Evolutionary conservation across 2,797 vertebrate species (phyloP), one percentile per base, ranked within the genome.

Genomic region (Phoebastria nigripes): DNA sequence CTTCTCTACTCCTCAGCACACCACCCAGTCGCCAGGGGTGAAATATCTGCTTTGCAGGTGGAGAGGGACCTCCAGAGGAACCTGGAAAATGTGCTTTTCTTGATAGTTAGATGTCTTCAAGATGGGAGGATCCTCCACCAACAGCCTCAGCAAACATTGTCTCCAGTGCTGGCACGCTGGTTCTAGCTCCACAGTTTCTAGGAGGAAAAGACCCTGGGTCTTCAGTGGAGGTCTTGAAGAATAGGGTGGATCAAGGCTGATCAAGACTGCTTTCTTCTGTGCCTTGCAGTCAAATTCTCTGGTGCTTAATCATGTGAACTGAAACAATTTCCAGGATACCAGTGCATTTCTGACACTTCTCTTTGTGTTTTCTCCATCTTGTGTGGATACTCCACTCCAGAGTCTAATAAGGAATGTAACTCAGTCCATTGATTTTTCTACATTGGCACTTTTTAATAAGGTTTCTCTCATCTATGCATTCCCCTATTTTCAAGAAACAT

Each of bases 391-490:
- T 76, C 11, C 28, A 61, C 79, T 76, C 39, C 42, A 70, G 56
- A 90, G 11, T 70, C 26, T 76, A 61, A 61, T 63, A 76, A 87
- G 39, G 37, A 89, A 63, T 79, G 56, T 61, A 84, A 25, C 18
- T 77, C 39, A 51, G 9, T 87, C 46, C 33, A 73, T 69, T 82
- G 66, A 87, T 96, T 97, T 93, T 94, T 21, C 73, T 89, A 14
- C 21, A 4, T 41, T 66, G 71, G 25, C 2, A 8, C 9, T 58
- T 88, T 87, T 51, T 72, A 70, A 29, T 87, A 89, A 92, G 37
- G 3, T 69, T 82, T 79, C 58, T 92, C 12, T 82, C 39, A 69
- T 92, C 39, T 66, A 12, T 61, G 11, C 21, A 12, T 82, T 85
- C 54, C 5, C 10, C 13, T 92, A 14, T 84, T 90, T 94, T 96